Percentiles rank a stretch among this genome's conserved stretches.
Evolutionary conservation across 2,113 vertebrate species (phyloP).

Genomic region (Chelonoidis abingdonii): DNA sequence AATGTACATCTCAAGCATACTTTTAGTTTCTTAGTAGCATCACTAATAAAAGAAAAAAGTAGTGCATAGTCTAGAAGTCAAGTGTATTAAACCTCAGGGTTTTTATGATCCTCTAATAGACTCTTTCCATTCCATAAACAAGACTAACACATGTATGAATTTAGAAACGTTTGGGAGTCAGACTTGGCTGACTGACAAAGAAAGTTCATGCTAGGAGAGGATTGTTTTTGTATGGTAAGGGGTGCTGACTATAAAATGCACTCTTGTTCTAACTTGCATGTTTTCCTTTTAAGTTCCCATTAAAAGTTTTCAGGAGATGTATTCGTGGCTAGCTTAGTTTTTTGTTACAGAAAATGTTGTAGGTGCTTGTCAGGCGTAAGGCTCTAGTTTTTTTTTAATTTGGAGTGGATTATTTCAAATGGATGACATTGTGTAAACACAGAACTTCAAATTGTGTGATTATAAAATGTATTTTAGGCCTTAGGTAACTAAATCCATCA

Average conservation of each 20-base stretch:
- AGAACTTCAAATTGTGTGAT: conserved; percentile 27
- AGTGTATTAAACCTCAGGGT: conserved; percentile 17
- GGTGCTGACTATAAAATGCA: conserved; percentile 30
- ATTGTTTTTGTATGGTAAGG: conserved; percentile 53
- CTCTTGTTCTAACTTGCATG: not conserved
- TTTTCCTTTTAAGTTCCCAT: conserved; percentile 15
- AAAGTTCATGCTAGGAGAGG: conserved; percentile 59
- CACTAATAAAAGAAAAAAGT: not conserved
- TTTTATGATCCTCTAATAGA: conserved; percentile 32
- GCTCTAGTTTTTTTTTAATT: not conserved
- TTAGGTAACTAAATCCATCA: not conserved
- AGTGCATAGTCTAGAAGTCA: not conserved
- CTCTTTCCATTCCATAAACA: conserved; percentile 54
- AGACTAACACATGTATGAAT: conserved; percentile 22
- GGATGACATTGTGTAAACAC: not conserved
- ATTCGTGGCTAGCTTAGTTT: not conserved
- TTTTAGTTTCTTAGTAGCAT: conserved; percentile 17
- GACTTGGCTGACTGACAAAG: conserved; percentile 64
- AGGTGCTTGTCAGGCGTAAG: not conserved
- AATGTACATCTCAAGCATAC: not conserved
- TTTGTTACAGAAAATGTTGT: not conserved
- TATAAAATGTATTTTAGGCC: conserved; percentile 31
- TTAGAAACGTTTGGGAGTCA: conserved; percentile 69
- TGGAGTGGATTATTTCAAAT: conserved; percentile 23
- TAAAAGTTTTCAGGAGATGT: conserved; percentile 3